Evolutionary conservation across 2,797 vertebrate species (phyloP), one percentile per base, ranked within the genome.

Genomic region (Sternotherus odoratus): DNA sequence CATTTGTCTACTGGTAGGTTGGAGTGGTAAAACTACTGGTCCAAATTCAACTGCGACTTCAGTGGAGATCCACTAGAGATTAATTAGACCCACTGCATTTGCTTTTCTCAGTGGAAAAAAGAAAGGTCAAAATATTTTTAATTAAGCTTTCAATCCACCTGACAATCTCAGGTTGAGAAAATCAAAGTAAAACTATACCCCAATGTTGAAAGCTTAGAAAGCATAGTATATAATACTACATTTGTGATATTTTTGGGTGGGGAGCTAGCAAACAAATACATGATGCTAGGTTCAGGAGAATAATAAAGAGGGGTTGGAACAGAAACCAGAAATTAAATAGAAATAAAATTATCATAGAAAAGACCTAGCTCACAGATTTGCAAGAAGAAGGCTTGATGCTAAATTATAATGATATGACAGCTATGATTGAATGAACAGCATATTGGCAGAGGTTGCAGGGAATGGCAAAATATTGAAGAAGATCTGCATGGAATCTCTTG

Each of bases 211-310:
- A 86, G 46, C 28, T 49, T 88, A 12, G 39, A 92, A 91, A 57
- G 24, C 60, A 46, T 39, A 77, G n/a, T 66, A 83, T 50, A 80
- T 36, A 87, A 49, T 48, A 53, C n/a, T 3, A 79, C 60, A 85
- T 87, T 33, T 75, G 53, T 79, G 88, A 78, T 79, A 79, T 79
- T 91, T 93, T 74, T 63, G 80, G 95, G 88, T 88, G 80, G 49
- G 79, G 82, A 94, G 82, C 36, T 92, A 93, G 92, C 94, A 93
- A 93, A 89, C 60, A 74, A 94, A 86, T 91, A 92, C 93, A 94
- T 90, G 72, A 84, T 79, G 33, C 89, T 74, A 94, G 82, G 48
- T 95, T 81, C 93, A 86, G 78, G 85, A 53, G 91, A 91, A 88
- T 53, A 11, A 77, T 85, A 84, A 48, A 36, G 94, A 96, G 82